Percentiles rank a stretch among this genome's conserved stretches.
Evolutionary conservation across 2,113 vertebrate species (phyloP).

Genomic region (Andinoacara biseriatus): DNA sequence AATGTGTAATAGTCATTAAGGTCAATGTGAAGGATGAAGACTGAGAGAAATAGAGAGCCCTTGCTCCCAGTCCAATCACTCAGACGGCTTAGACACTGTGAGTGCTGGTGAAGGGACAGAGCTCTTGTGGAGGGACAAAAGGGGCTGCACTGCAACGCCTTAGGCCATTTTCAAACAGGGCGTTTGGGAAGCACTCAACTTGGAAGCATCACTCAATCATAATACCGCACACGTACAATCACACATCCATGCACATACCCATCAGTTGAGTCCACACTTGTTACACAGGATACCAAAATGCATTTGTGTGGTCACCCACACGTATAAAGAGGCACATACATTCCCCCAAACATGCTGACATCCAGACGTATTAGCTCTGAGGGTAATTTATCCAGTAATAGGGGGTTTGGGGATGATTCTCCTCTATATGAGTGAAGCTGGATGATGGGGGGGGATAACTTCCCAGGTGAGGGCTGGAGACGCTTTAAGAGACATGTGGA

Average conservation of each 20-base stretch:
- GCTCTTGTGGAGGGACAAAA: constrained; percentile 47
- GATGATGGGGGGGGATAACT: not conserved
- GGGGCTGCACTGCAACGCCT: constrained; percentile 40
- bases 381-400: constrained; percentile 23
- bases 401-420: constrained; percentile 18
- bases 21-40: constrained; percentile 65
- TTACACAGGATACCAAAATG: constrained; percentile 47
- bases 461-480: constrained; percentile 20
- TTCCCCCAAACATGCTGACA: constrained; percentile 53
- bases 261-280: constrained; percentile 25
- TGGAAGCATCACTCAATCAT: constrained; percentile 56
- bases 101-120: constrained; percentile 61
- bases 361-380: constrained; percentile 57
- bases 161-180: constrained; percentile 42
- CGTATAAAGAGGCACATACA: constrained; percentile 69
- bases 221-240: constrained; percentile 32
- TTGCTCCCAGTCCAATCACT: constrained; percentile 70
- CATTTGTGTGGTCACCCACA: constrained; percentile 56
- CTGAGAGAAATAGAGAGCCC: constrained; percentile 72
- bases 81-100: constrained; percentile 45
- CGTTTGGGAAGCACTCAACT: constrained; percentile 64
- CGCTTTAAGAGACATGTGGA: constrained; percentile 81
- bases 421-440: not conserved
- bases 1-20: constrained; percentile 68
- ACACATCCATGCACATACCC: constrained; percentile 40